Evolutionary conservation across 2,888 invertebrate genomes (phyloP).

Genomic region (Himalopsyche japonica): DNA sequence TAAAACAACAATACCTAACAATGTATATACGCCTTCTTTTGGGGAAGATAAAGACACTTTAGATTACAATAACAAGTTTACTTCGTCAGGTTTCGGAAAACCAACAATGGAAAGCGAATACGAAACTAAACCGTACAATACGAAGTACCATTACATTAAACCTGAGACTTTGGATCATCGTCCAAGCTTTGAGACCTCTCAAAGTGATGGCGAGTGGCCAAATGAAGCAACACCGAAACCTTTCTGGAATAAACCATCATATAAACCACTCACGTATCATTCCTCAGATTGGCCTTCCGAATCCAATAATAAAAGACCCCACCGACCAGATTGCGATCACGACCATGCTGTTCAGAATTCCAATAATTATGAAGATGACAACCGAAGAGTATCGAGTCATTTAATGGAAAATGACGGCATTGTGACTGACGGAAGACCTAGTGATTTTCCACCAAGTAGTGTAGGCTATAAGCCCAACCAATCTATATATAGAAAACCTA

Average conservation of each 20-base stretch:
- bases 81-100: slow-evolving; percentile 15
- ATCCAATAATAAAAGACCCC: slow-evolving; percentile 19
- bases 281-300: not conserved
- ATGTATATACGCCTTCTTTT: slow-evolving; percentile 22
- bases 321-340: slow-evolving; percentile 33
- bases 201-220: slow-evolving; percentile 30
- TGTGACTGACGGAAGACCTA: slow-evolving; percentile 57
- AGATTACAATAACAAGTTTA: slow-evolving; percentile 32
- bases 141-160: slow-evolving; percentile 8
- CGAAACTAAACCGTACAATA: slow-evolving; percentile 25
- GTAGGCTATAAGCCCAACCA: slow-evolving; percentile 47
- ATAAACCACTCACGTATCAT: slow-evolving; percentile 10
- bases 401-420: slow-evolving; percentile 47
- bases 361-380: slow-evolving; percentile 38
- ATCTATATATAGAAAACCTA: slow-evolving; percentile 53
- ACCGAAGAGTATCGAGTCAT: slow-evolving; percentile 55
- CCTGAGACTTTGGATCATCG: slow-evolving; percentile 24
- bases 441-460: slow-evolving; percentile 54
- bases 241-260: slow-evolving; percentile 31
- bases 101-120: slow-evolving; percentile 26
- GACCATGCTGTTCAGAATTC: slow-evolving; percentile 11
- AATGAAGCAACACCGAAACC: slow-evolving; percentile 35
- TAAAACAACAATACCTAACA: slow-evolving; percentile 36
- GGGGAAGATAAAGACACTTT: slow-evolving; percentile 31
- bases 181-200: slow-evolving; percentile 20